A percentile compares a stretch with the other conserved stretches of the same genome.
Evolutionary conservation across 2,888 invertebrate genomes (phyloP).

Genomic region (Scaptomyza reducta): DNA sequence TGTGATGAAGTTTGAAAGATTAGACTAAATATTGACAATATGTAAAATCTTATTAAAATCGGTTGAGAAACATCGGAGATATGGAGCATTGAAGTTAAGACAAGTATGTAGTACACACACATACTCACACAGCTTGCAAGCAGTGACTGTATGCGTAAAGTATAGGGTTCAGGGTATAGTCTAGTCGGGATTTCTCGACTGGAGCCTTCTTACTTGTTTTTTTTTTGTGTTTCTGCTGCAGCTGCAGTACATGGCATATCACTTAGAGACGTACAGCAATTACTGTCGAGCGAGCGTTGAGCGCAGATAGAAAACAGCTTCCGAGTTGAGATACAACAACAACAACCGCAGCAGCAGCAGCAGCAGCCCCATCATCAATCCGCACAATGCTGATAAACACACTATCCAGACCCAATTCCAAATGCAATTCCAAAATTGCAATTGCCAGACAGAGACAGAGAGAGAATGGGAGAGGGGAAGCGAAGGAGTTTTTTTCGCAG

Average conservation of each 20-base stretch:
- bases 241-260: slow-evolving; percentile 70
- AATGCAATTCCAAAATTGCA: slow-evolving; percentile 49
- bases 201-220: no score
- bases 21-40: no score
- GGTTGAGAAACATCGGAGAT: no score
- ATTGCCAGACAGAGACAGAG: slow-evolving; percentile 11
- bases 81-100: no score
- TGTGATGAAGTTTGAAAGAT: no score
- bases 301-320: slow-evolving; percentile 56
- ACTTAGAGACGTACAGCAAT: slow-evolving; percentile 72
- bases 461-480: slow-evolving; percentile 16
- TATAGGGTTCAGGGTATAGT: no score
- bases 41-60: no score
- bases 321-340: slow-evolving; percentile 52
- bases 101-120: no score
- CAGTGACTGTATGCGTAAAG: no score
- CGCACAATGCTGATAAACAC: slow-evolving; percentile 39
- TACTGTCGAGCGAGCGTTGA: slow-evolving; percentile 39
- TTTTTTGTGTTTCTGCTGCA: slow-evolving; percentile 11
- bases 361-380: slow-evolving; percentile 38
- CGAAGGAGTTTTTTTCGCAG: slow-evolving; percentile 25
- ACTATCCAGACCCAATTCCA: slow-evolving; percentile 43
- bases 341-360: not conserved
- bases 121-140: no score
- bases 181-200: no score